Conservation (phyloP, 2,113 vertebrate species). For the Alaudala cheleensis region DNA sequence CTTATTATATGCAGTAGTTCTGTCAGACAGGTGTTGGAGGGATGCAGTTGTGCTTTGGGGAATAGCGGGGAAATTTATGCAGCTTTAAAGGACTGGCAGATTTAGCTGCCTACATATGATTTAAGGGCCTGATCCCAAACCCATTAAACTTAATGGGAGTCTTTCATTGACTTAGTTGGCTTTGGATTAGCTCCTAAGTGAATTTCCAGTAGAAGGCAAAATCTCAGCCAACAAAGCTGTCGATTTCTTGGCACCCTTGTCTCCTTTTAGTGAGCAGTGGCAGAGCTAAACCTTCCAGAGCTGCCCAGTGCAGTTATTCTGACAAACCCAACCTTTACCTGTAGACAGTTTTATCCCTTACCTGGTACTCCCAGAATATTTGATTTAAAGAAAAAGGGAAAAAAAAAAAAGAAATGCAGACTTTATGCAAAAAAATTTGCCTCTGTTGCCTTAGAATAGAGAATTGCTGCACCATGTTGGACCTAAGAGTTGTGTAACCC, state of each 20-base stretch:
- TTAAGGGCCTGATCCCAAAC: slow-evolving; percentile 59
- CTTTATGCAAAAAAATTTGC: not conserved
- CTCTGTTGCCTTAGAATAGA: not conserved
- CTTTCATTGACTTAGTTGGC: slow-evolving; percentile 65
- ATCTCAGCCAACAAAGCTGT: slow-evolving; percentile 50
- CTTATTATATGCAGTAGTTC: slow-evolving; percentile 51
- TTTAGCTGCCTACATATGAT: slow-evolving; percentile 57
- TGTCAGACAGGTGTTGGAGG: slow-evolving; percentile 59
- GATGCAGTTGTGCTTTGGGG: slow-evolving; percentile 54
- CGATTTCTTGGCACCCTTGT: slow-evolving; percentile 36
- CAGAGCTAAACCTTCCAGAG: not conserved
- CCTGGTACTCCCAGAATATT: not conserved
- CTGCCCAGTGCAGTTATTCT: not conserved
- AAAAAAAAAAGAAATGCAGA: not conserved
- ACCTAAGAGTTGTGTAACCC: not conserved
- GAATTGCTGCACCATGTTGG: not conserved
- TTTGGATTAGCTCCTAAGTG: slow-evolving; percentile 64
- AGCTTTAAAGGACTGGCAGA: slow-evolving; percentile 67
- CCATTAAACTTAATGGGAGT: slow-evolving; percentile 62
- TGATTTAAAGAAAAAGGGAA: not conserved
- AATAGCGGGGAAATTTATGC: slow-evolving; percentile 63
- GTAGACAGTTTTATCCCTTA: not conserved
- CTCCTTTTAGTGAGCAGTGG: not conserved
- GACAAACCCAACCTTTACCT: not conserved
- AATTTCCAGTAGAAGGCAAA: slow-evolving; percentile 65